Conservation (phyloP, 2,888 invertebrate genomes). For the Pegoplata infirma region DNA sequence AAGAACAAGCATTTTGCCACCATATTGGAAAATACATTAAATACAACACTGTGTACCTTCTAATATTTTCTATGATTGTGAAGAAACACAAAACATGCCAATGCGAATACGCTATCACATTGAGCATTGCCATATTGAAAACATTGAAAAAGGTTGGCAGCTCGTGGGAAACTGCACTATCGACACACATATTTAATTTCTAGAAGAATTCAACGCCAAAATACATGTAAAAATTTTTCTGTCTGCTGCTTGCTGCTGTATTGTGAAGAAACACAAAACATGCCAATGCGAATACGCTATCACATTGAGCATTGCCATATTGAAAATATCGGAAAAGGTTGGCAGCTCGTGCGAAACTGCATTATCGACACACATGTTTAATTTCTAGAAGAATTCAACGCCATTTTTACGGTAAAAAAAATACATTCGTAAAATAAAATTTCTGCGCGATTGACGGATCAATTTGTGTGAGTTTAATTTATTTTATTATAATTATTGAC, state of each 20-base stretch:
- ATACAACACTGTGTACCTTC: no score
- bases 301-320: conserved; percentile 7
- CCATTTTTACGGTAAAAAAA: conserved; percentile 47
- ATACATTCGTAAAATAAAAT: conserved; percentile 64
- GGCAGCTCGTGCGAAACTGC: conserved; percentile 7
- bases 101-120: no score
- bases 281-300: no score
- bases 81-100: no score
- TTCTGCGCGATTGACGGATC: conserved; percentile 61
- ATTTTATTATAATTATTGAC: conserved; percentile 36
- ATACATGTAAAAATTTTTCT: no score
- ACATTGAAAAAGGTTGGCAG: background rate
- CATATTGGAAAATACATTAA: no score
- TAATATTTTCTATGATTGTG: no score
- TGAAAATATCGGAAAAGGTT: background rate
- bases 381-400: conserved; percentile 55
- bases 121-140: background rate
- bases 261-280: no score
- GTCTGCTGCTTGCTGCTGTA: no score
- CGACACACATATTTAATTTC: conserved; percentile 61
- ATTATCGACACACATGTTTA: conserved; percentile 61
- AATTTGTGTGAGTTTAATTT: conserved; percentile 63
- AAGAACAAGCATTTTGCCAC: no score
- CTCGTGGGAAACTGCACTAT: conserved; percentile 23
- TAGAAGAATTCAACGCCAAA: conserved; percentile 56